Evolutionary conservation across 2,888 invertebrate species (phyloP), one percentile per base, ranked within the genome.

Genomic region (Macroteleia sp.): DNA sequence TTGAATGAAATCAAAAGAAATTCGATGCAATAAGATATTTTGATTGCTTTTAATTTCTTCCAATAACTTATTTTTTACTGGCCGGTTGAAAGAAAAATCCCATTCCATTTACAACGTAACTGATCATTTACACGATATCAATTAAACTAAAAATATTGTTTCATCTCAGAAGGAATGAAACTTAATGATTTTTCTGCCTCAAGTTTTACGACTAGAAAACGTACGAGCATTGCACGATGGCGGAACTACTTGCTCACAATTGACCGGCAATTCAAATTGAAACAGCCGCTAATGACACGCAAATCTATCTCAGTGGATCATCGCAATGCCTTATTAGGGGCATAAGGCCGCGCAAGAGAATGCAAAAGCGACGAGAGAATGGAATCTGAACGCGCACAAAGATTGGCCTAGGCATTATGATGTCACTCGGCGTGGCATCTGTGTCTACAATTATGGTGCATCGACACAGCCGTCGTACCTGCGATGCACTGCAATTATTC

Each of bases 301-400:
- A 82, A 75, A 82, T 81, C 81, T 82, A 83, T 85, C 86, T 82
- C 75, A 69, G 48, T 76, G 79, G 79, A 83, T 85, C 82, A 83
- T 86, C 83, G 61, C 28, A 46, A 30, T 34, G 75, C 83, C 85
- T 81, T 83, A 82, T 84, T 85, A 82, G 82, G 82, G 39, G 34
- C 54, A 42, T 64, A 57, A 62, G 46, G 41, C 48, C 48, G 48
- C 46, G 48, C 48, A 39, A 19, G 57, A 61, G 56, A 79, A 46
- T 79, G 71, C 67, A 46, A 57, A 39, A 14, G 48, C 59, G 28
- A n/a, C 28, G 64, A 61, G 59, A 48, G 74, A 84, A 79, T 56
- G 83, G 71, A 71, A 57, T 48, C 74, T 59, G 69, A 46, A 61
- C 32, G 76, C 69, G 75, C 56, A 50, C 61, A 80, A 75, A 73